phyloP scores from a whole-genome alignment of 35 echinoderm and acorn worm species.

The Ptychodera flava region DNA sequence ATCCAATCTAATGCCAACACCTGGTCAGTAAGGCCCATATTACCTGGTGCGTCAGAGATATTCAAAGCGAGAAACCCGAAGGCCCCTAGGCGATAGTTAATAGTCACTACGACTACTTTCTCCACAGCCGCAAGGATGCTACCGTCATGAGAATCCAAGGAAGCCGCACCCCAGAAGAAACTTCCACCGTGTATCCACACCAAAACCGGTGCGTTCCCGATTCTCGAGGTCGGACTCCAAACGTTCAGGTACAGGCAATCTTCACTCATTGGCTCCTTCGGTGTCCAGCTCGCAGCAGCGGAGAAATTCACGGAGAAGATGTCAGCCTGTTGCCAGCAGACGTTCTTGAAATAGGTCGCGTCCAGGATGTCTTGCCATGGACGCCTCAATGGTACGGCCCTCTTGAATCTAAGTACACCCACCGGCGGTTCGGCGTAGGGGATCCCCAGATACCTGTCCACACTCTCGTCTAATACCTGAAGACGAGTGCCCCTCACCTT shows the following conservation, averaged over 20 bases:
- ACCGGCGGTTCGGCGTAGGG: constrained; percentile 67
- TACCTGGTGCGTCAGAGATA: constrained; percentile 37
- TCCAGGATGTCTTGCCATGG: constrained; percentile 42
- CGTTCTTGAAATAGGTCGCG: constrained; percentile 44
- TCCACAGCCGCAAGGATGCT: constrained; percentile 21
- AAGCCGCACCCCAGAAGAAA: constrained; percentile 55
- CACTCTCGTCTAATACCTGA: neutral
- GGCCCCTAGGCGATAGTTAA: constrained; percentile 43
- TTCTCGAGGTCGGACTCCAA: constrained; percentile 12
- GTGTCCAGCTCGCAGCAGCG: neutral
- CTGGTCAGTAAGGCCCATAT: constrained; percentile 30
- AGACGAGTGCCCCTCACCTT: neutral
- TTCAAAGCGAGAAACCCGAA: constrained; percentile 25
- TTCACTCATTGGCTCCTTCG: constrained; percentile 24
- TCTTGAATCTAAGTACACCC: constrained; percentile 44
- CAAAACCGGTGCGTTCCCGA: constrained; percentile 51
- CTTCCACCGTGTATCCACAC: constrained; percentile 96
- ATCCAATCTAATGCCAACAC: constrained; percentile 36
- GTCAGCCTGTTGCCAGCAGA: constrained; percentile 35
- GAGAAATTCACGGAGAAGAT: constrained; percentile 3
- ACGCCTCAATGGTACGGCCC: constrained; percentile 26
- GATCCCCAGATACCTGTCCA: constrained; percentile 27
- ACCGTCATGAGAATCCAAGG: constrained; percentile 56
- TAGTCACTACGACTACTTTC: constrained; percentile 24
- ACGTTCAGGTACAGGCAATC: constrained; percentile 63